Conservation (phyloP, 2,113 vertebrate genomes). For the Notarius quadriscutis region DNA sequence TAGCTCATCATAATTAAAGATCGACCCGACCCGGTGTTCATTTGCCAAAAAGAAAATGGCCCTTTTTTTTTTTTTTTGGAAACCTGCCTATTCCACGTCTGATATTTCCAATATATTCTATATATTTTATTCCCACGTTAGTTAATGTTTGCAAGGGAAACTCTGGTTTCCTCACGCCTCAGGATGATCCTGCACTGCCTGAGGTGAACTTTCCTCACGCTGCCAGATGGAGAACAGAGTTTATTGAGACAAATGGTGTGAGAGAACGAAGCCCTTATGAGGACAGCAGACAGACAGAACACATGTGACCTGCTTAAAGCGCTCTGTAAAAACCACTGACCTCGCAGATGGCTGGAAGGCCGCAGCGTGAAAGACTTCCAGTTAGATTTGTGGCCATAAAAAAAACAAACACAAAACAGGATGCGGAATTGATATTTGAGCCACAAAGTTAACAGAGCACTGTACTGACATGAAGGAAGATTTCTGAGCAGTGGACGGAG, state of each 20-base stretch:
- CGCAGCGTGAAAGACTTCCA: not conserved
- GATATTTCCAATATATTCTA: not conserved
- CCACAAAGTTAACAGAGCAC: not conserved
- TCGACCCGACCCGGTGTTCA: not conserved
- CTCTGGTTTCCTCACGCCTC: constrained; percentile 13
- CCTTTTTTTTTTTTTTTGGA: not conserved
- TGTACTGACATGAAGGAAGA: not conserved
- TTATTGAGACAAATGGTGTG: constrained; percentile 49
- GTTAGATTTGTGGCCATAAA: not conserved
- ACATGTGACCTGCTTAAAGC: constrained; percentile 15
- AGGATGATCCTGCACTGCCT: constrained; percentile 24
- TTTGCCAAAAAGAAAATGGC: not conserved
- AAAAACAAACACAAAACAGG: not conserved
- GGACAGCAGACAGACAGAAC: constrained; percentile 26
- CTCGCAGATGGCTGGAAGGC: not conserved
- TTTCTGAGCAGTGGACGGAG: not conserved
- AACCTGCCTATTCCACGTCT: not conserved
- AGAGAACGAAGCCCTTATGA: constrained; percentile 7
- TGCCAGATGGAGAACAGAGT: constrained; percentile 33
- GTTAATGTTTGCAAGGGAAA: not conserved
- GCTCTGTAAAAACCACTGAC: constrained; percentile 28
- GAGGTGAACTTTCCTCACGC: constrained; percentile 3
- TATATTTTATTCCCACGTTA: not conserved
- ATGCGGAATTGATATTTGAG: no score
- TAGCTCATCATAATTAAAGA: not conserved